Conservation (phyloP, 2,797 vertebrate genomes). For the Anabas testudineus region DNA sequence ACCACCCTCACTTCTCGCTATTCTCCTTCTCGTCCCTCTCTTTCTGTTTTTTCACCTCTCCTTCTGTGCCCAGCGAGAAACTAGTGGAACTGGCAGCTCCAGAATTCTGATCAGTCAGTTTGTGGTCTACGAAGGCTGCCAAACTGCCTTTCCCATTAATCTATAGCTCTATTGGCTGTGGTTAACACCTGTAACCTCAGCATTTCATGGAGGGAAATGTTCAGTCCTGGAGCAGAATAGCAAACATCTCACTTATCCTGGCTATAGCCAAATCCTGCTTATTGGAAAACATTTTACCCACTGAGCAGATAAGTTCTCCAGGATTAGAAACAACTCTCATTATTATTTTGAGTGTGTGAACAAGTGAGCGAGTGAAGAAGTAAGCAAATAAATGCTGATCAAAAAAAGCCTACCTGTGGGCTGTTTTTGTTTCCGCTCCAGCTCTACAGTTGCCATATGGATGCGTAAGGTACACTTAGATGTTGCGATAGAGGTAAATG, state of each 20-base stretch:
- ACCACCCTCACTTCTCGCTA: constrained; percentile 46
- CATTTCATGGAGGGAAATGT: constrained; percentile 77
- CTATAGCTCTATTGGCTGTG: constrained; percentile 80
- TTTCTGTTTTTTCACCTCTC: constrained; percentile 50
- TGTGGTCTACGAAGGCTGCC: constrained; percentile 73
- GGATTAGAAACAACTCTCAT: constrained; percentile 54
- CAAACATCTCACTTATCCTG: constrained; percentile 72
- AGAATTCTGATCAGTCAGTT: constrained; percentile 86
- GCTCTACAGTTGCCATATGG: constrained; percentile 64
- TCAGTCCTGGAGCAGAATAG: constrained; percentile 77
- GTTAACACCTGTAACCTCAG: constrained; percentile 81
- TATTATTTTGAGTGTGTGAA: constrained; percentile 40
- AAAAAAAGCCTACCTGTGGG: constrained; percentile 65
- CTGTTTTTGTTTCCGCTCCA: constrained; percentile 68
- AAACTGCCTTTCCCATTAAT: constrained; percentile 80
- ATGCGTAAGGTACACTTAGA: constrained; percentile 66
- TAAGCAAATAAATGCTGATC: constrained; percentile 55
- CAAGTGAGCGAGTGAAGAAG: constrained; percentile 40
- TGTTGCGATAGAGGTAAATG: constrained; percentile 76
- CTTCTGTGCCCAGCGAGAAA: constrained; percentile 62
- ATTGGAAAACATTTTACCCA: constrained; percentile 68
- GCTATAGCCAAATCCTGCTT: constrained; percentile 58
- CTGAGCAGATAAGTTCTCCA: constrained; percentile 55
- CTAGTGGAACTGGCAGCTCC: constrained; percentile 59
- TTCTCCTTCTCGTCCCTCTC: constrained; percentile 50